Conservation (phyloP, 2,888 invertebrate species). For the Xestia c-nigrum region DNA sequence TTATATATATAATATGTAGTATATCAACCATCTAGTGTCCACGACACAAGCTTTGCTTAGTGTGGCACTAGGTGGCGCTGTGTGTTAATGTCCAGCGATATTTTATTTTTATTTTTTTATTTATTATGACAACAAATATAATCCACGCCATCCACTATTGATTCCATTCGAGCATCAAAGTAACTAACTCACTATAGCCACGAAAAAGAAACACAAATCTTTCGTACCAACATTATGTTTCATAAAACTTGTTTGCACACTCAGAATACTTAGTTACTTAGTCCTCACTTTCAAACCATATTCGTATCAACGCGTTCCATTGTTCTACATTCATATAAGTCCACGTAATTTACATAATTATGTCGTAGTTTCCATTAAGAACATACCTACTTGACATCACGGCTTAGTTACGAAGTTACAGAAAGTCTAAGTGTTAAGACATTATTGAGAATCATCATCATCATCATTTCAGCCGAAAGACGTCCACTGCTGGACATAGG, state of each 20-base stretch:
- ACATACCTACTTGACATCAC: constrained; percentile 16
- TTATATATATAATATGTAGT: too few relatives aligned
- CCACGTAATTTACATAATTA: not conserved
- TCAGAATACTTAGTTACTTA: not conserved
- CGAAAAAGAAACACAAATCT: not conserved
- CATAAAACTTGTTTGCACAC: not conserved
- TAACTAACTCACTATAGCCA: not conserved
- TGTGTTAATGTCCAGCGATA: too few relatives aligned
- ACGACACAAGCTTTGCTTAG: too few relatives aligned
- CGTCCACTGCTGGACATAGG: too few relatives aligned
- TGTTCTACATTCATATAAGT: constrained; percentile 38
- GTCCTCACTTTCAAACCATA: constrained; percentile 33
- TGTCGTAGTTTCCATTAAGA: constrained; percentile 7
- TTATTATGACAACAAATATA: too few relatives aligned
- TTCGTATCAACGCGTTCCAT: constrained; percentile 4
- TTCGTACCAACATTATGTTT: not conserved
- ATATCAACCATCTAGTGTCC: too few relatives aligned
- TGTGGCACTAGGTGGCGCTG: too few relatives aligned
- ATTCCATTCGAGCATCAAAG: not conserved
- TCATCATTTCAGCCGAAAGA: too few relatives aligned
- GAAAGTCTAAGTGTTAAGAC: too few relatives aligned
- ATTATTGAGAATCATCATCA: too few relatives aligned
- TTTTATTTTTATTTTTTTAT: too few relatives aligned
- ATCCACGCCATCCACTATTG: too few relatives aligned
- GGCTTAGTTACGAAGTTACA: constrained; percentile 10